Evolutionary conservation across 2,797 vertebrate genomes (phyloP).

Genomic region (Nasua narica): DNA sequence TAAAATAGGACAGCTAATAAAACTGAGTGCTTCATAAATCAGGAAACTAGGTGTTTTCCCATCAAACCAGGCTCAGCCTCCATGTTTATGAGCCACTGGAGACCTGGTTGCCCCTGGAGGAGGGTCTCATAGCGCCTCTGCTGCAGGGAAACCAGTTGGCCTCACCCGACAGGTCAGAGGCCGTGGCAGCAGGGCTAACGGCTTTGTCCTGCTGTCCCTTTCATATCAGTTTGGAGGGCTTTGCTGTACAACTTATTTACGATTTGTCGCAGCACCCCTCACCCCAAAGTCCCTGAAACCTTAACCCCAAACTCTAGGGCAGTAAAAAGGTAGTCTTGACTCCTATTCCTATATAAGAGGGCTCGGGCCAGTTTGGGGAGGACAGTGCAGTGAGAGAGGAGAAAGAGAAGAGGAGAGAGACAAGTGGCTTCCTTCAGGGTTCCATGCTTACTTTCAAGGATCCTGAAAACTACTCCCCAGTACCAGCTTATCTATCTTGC

Average conservation of each 20-base stretch:
- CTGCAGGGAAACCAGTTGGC: not conserved
- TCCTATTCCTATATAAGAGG: not conserved
- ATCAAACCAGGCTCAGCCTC: slow-evolving; percentile 33
- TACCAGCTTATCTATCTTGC: not conserved
- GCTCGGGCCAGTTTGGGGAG: not conserved
- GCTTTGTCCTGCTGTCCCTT: not conserved
- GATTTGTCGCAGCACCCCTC: not conserved
- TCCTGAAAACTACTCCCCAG: not conserved
- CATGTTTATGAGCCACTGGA: not conserved
- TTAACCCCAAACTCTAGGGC: not conserved
- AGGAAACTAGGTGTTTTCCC: slow-evolving; percentile 46
- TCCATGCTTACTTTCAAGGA: not conserved
- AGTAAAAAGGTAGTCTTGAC: not conserved
- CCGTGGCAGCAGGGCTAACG: no score
- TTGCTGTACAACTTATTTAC: not conserved
- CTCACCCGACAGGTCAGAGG: not conserved
- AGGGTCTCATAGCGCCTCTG: not conserved
- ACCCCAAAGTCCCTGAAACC: not conserved
- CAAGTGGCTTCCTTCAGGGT: not conserved
- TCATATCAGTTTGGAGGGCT: not conserved
- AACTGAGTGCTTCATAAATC: slow-evolving; percentile 54
- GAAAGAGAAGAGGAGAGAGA: not conserved
- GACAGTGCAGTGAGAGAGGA: not conserved
- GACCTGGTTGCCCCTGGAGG: not conserved
- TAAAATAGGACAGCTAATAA: slow-evolving; percentile 70